Base-by-base conservation (phyloP, 2,113 vertebrate genomes). In the Amblyopsis rosae region DNA sequence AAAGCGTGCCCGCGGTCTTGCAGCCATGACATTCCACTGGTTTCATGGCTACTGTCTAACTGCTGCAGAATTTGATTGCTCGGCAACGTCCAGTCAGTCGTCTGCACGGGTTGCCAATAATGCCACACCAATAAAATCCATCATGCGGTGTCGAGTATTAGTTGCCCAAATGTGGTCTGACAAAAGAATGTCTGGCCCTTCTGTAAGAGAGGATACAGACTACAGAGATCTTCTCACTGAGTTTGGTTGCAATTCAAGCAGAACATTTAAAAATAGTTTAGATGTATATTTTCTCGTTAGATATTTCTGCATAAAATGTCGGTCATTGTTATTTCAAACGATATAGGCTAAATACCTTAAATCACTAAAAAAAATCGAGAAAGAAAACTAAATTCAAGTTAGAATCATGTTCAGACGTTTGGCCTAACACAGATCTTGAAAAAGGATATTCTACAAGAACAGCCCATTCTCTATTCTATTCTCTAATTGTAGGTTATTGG, bases 91-190 rank as follows among this genome's bases (percentile, higher is more conserved):
- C 45, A 72, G 59, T n/a, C 45, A 72, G 59, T n/a, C 41, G 15
- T 17, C 17, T 55, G 16, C 35, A 41, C 35, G 35, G 11, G 19
- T 77, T 73, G 46, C 26, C 26, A 26, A 26, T 2, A 26, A 26
- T 26, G 26, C 77, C 75, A 74, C 64, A 69, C 51, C 48, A 74
- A 67, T 61, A 67, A 62, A 73, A 77, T 72, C 35, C 26, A 77
- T 65, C 65, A 75, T 71, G 15, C 54, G 19, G 73, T 69, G 79
- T 68, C 62, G 45, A 75, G 7, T 17, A 41, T 45, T 7, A 66
- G 47, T 77, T 70, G 69, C 69, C 64, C 62, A 72, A 77, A 74
- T 74, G 59, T 73, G 74, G 41, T 79, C 67, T 73, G 67, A 61
- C 54, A 33, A 46, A 59, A 47, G 61, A 50, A 71, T 70, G 62